phyloP scores from a whole-genome alignment of 2,113 vertebrate genomes.

The Aptenodytes forsteri region DNA sequence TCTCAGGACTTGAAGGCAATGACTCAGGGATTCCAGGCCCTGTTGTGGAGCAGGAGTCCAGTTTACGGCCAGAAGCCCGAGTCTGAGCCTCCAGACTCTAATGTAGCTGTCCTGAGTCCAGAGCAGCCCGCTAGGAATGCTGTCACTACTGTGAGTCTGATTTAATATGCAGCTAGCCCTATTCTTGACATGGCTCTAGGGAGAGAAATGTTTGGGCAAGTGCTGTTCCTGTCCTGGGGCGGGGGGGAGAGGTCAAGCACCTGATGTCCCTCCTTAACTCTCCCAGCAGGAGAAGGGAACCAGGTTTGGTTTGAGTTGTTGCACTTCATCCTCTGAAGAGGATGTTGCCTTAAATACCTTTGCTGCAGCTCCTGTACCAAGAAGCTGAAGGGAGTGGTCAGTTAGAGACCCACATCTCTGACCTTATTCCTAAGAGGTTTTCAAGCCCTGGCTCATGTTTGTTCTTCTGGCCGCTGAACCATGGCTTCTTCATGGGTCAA shows the following conservation, averaged over 20 bases:
- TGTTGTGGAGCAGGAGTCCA: neutral
- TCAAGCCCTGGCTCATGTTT: neutral
- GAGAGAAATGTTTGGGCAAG: neutral
- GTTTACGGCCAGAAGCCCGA: neutral
- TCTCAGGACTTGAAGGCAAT: neutral
- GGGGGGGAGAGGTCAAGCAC: neutral
- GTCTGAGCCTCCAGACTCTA: neutral
- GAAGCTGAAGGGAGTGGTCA: neutral
- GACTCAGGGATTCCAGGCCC: constrained; percentile 40
- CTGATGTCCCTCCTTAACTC: neutral
- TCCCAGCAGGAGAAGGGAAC: neutral
- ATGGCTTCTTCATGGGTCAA: neutral
- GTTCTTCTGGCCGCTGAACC: neutral
- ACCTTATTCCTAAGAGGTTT: neutral
- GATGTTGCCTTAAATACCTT: neutral
- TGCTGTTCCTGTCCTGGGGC: neutral
- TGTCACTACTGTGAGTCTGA: neutral
- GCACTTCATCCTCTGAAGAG: neutral
- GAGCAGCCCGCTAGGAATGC: neutral
- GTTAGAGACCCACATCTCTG: neutral
- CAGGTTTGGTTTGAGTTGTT: neutral
- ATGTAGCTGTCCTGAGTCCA: neutral
- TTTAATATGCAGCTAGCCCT: neutral
- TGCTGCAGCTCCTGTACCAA: neutral
- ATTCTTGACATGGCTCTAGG: neutral